Percentiles rank a stretch among this genome's conserved stretches.
These are phyloP conservation scores for Metopolophium dirhodum DNA, from an alignment of 1,140 invertebrate genomes.

Conservation along the genomic window DNA sequence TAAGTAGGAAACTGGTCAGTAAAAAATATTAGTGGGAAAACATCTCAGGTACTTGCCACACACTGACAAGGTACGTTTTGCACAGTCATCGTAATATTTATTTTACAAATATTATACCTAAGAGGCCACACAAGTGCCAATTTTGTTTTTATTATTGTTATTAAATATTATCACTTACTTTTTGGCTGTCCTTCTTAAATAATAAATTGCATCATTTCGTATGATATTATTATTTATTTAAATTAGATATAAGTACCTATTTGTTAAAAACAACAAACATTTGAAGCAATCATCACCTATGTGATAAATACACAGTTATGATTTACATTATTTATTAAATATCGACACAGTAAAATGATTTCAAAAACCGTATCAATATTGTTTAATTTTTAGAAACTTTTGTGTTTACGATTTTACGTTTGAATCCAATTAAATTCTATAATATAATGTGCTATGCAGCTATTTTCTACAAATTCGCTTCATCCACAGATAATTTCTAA, in stretches of 20 bases:
- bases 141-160: no score
- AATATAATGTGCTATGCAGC: neutral
- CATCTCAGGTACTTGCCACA: neutral
- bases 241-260: neutral
- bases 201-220: no score
- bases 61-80: neutral
- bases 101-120: neutral
- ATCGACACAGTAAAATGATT: neutral
- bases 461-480: neutral
- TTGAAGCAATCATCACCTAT: neutral
- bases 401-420: neutral
- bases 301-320: neutral
- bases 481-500: neutral
- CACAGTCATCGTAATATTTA: neutral
- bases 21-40: neutral
- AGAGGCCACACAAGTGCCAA: neutral
- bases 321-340: no score
- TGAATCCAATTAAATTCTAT: neutral
- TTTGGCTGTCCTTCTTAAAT: no score
- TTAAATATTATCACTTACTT: neutral
- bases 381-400: neutral
- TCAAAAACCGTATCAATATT: neutral
- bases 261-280: neutral
- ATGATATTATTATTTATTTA: no score
- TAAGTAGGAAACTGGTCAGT: neutral